A percentile compares a stretch with the other conserved stretches of the same genome.
Conservation (phyloP, 1,140 invertebrate species). For the Elymnias hypermnestra region DNA sequence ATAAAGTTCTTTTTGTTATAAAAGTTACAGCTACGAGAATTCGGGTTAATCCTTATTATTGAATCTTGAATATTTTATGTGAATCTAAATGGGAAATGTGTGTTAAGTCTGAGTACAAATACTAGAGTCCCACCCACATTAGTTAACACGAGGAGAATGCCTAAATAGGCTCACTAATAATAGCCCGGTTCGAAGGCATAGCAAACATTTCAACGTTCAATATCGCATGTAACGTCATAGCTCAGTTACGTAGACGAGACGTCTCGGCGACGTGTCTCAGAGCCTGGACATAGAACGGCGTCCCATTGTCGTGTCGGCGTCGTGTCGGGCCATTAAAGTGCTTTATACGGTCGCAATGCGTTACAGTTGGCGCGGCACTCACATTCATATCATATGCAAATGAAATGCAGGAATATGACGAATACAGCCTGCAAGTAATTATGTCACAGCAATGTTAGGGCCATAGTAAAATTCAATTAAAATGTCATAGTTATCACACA, state of each 20-base stretch:
- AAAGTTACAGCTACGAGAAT: too few relatives aligned
- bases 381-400: conserved; percentile 51
- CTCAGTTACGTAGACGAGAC: conserved; percentile 5
- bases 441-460: too few relatives aligned
- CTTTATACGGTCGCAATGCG: conserved; percentile 1
- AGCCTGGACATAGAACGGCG: conserved; percentile 3
- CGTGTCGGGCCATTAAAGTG: conserved; percentile 2
- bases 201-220: conserved; percentile 17
- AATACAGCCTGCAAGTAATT: conserved; percentile 38
- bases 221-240: conserved; percentile 16
- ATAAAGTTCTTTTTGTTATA: too few relatives aligned
- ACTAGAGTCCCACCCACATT: background rate
- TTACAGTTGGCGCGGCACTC: conserved; percentile 17
- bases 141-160: background rate
- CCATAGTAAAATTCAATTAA: too few relatives aligned
- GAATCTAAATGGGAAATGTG: too few relatives aligned
- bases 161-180: conserved; percentile 14
- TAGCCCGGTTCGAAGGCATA: conserved; percentile 8
- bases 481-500: too few relatives aligned
- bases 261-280: conserved; percentile 15
- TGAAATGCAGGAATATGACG: conserved; percentile 54
- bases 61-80: too few relatives aligned
- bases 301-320: conserved; percentile 18
- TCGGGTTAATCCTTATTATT: background rate
- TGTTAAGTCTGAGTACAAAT: background rate